Percentiles rank a stretch among this genome's conserved stretches.
phyloP scores from a whole-genome alignment of 2,888 invertebrate species.

The Lycocerus yunnanus region DNA sequence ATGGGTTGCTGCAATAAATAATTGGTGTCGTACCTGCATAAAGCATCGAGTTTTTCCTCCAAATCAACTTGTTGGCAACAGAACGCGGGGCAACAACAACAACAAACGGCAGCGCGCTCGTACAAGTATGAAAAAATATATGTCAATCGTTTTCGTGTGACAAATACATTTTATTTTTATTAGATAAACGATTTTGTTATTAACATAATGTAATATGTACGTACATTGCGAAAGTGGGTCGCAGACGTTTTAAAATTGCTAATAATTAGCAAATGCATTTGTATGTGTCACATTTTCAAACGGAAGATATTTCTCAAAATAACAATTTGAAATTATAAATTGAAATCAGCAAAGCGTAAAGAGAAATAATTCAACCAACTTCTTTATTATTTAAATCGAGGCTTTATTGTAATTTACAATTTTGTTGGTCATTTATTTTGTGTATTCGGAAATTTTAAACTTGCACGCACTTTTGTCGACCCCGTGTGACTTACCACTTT shows the following conservation, averaged over 20 bases:
- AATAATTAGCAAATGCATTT: conserved; percentile 9
- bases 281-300: not conserved
- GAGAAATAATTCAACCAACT: not conserved
- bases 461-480: no score
- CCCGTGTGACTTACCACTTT: no score
- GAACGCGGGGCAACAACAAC: not conserved
- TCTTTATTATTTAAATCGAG: not conserved
- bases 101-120: not conserved
- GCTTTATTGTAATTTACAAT: not conserved
- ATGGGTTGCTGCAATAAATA: not conserved
- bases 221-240: conserved; percentile 10
- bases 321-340: not conserved
- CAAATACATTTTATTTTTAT: not conserved
- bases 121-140: not conserved
- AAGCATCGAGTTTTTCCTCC: not conserved
- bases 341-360: not conserved
- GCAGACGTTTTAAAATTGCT: conserved; percentile 12
- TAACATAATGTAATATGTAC: conserved; percentile 12
- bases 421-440: not conserved
- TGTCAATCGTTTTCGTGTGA: not conserved
- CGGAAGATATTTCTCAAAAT: not conserved
- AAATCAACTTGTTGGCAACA: not conserved
- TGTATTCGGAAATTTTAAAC: not conserved
- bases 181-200: not conserved
- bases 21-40: not conserved